Percentiles rank a stretch among this genome's conserved stretches.
Evolutionary conservation across 2,888 invertebrate species (phyloP).

Genomic region (Trisateles emortualis): DNA sequence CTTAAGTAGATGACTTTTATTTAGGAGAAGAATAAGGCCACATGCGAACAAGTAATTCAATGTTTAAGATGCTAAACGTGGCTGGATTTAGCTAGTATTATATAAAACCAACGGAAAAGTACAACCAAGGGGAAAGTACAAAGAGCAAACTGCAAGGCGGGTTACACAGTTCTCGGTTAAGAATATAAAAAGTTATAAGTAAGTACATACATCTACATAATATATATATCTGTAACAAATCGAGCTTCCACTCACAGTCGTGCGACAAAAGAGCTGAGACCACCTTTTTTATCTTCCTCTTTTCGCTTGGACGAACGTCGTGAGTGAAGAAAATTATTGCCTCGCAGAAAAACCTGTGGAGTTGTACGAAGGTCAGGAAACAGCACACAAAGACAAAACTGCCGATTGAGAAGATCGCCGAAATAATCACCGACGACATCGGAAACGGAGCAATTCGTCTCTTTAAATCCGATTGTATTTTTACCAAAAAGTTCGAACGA

Average conservation of each 20-base stretch:
- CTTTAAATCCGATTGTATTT: constrained; percentile 29
- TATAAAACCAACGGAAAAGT: too few relatives aligned
- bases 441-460: constrained; percentile 40
- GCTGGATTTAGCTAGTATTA: too few relatives aligned
- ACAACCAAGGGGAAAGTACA: constrained; percentile 42
- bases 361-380: constrained; percentile 66
- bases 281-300: constrained; percentile 77
- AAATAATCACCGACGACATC: constrained; percentile 52
- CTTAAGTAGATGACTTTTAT: too few relatives aligned
- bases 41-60: too few relatives aligned
- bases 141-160: constrained; percentile 33
- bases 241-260: constrained; percentile 49
- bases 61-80: too few relatives aligned
- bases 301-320: constrained; percentile 73
- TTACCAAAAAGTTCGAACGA: constrained; percentile 7
- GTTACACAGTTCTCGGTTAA: constrained; percentile 18
- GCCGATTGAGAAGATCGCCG: constrained; percentile 59
- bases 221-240: constrained; percentile 50
- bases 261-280: constrained; percentile 72
- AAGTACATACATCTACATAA: constrained; percentile 36
- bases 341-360: constrained; percentile 68
- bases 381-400: constrained; percentile 68
- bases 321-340: constrained; percentile 76
- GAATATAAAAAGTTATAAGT: constrained; percentile 34
- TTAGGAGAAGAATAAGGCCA: too few relatives aligned